phyloP scores from a whole-genome alignment of 2,888 invertebrate species.

The Graphium colonna region DNA sequence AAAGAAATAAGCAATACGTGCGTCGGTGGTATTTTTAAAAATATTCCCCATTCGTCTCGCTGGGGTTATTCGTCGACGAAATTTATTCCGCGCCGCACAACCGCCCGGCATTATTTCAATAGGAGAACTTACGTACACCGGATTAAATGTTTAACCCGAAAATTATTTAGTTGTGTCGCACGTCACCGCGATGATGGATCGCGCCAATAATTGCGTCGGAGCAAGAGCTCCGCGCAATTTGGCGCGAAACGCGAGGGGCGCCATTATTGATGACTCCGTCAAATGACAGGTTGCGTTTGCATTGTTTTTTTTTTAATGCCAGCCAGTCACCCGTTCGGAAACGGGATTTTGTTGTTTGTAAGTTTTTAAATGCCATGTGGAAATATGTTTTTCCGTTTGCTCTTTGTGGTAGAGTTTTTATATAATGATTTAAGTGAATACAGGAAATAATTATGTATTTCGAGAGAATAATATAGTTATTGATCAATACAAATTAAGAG shows the following conservation, averaged over 20 bases:
- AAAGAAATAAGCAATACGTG: not conserved
- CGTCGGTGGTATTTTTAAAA: not conserved
- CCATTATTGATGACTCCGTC: conserved; percentile 58
- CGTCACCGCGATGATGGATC: conserved; percentile 71
- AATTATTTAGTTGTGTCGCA: conserved; percentile 74
- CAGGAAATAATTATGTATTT: too few species aligned
- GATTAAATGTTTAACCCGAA: conserved; percentile 60
- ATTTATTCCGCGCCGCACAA: too few species aligned
- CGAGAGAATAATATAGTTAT: too few species aligned
- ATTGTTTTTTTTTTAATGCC: conserved; percentile 31
- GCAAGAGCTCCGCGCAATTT: conserved; percentile 56
- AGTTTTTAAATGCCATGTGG: too few species aligned
- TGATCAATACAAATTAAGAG: too few species aligned
- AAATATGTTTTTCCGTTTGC: too few species aligned
- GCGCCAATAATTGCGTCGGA: conserved; percentile 70
- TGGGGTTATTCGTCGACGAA: too few species aligned
- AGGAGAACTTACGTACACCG: conserved; percentile 26
- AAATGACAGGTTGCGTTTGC: conserved; percentile 32
- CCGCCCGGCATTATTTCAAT: conserved; percentile 5
- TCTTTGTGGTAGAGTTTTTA: too few species aligned
- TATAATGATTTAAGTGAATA: too few species aligned
- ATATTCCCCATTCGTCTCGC: too few species aligned
- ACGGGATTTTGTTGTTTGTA: too few species aligned
- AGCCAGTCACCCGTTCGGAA: too few species aligned
- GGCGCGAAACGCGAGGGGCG: conserved; percentile 32